phyloP scores from a whole-genome alignment of 2,888 invertebrate species.

The Neoscelio sp. region DNA sequence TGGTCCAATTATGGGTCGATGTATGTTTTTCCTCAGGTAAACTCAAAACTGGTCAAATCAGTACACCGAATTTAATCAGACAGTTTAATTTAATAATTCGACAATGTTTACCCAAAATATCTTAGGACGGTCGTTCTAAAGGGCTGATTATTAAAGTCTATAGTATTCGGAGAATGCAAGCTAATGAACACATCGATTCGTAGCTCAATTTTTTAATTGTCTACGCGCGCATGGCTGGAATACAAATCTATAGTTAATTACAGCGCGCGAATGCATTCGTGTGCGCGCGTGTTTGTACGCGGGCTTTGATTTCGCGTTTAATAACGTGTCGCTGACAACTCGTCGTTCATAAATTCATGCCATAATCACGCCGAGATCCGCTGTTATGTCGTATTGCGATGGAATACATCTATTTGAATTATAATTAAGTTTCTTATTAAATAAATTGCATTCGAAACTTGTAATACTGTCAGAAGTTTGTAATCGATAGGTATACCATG shows the following conservation, averaged over 20 bases:
- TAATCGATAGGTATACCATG: too few relatives aligned
- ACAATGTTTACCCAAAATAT: too few relatives aligned
- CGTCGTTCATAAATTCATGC: conserved; percentile 9
- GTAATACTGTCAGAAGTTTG: not conserved
- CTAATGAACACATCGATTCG: conserved; percentile 11
- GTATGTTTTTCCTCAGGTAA: too few relatives aligned
- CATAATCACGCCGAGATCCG: conserved; percentile 19
- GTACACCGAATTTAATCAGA: too few relatives aligned
- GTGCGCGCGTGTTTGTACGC: not conserved
- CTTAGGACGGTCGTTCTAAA: too few relatives aligned
- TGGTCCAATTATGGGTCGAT: too few relatives aligned
- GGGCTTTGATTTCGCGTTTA: conserved; percentile 27
- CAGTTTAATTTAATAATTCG: too few relatives aligned
- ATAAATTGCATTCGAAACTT: not conserved
- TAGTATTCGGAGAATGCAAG: not conserved
- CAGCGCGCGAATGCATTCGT: conserved; percentile 10
- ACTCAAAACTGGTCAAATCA: too few relatives aligned
- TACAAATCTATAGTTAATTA: conserved; percentile 30
- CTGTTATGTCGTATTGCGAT: conserved; percentile 5
- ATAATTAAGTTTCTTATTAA: conserved; percentile 23
- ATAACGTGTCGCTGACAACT: conserved; percentile 28
- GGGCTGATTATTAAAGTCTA: too few relatives aligned
- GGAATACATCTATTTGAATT: conserved; percentile 4
- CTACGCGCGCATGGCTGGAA: not conserved
- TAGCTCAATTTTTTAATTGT: conserved; percentile 8